Evolutionary conservation across 2,113 vertebrate species (phyloP).

Genomic region (Cyphomyrus discorhynchus): DNA sequence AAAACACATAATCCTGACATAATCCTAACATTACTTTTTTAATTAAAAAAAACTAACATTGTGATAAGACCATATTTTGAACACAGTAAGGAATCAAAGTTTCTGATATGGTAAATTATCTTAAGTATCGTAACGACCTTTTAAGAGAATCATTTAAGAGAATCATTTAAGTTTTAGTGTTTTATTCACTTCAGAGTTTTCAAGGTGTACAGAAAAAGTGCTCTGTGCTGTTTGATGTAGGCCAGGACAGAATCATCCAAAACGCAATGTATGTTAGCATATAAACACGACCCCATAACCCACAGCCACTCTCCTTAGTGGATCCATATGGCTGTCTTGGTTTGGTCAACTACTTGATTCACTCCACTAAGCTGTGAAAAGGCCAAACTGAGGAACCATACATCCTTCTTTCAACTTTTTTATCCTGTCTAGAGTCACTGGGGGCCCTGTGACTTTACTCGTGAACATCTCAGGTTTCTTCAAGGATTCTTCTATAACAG

Average conservation of each 20-base stretch:
- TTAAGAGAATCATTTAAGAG: not conserved
- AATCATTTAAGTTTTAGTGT: not conserved
- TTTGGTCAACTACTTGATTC: not conserved
- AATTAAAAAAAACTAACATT: not conserved
- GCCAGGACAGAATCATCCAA: not conserved
- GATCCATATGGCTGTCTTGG: not conserved
- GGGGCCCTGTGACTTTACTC: not conserved
- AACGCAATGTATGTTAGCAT: not conserved
- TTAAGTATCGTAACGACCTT: not conserved
- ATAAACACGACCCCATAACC: not conserved
- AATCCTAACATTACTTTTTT: not conserved
- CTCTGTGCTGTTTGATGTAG: not conserved
- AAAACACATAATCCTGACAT: not conserved
- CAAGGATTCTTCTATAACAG: not conserved
- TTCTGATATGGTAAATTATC: not conserved
- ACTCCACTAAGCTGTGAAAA: not conserved
- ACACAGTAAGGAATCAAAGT: not conserved
- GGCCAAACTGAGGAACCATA: not conserved
- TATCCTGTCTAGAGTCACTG: not conserved
- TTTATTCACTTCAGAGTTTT: not conserved
- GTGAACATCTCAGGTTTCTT: not conserved
- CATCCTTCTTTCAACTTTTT: not conserved
- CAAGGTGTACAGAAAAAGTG: not conserved
- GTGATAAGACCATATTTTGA: not conserved
- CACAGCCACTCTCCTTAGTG: not conserved